phyloP scores from a whole-genome alignment of 2,113 vertebrate genomes.

The Caracal caracal region DNA sequence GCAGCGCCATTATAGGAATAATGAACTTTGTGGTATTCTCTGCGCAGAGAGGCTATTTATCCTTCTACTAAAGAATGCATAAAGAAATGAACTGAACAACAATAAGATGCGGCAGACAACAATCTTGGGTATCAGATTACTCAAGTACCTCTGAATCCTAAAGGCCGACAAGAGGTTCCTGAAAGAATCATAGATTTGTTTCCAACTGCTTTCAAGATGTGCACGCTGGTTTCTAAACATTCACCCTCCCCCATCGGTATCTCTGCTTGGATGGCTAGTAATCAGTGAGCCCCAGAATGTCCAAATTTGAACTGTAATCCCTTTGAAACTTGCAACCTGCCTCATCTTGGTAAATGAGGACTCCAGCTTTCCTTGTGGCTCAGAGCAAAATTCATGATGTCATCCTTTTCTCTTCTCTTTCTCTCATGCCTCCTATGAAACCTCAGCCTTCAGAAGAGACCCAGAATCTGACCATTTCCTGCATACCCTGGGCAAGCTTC shows the following conservation, averaged over 20 bases:
- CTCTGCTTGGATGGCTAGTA: background rate
- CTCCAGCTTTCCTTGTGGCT: background rate
- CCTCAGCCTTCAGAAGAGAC: background rate
- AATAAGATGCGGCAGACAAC: conserved; percentile 50
- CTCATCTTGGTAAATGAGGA: background rate
- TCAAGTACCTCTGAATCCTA: conserved; percentile 46
- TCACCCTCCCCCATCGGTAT: background rate
- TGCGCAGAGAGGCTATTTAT: conserved; percentile 27
- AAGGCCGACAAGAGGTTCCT: conserved; percentile 28
- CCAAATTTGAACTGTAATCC: background rate
- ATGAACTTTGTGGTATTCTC: conserved; percentile 28
- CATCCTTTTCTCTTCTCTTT: background rate
- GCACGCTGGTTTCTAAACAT: background rate
- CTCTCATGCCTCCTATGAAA: background rate
- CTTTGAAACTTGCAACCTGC: background rate
- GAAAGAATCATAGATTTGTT: conserved; percentile 1
- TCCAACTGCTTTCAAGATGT: background rate
- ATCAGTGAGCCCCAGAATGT: background rate
- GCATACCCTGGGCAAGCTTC: background rate
- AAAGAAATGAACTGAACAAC: conserved; percentile 72
- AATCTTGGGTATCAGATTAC: background rate
- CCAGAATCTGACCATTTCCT: background rate
- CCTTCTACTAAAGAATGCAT: conserved; percentile 67
- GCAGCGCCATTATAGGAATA: background rate
- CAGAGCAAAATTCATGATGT: background rate